Evolutionary conservation across 2,888 invertebrate species (phyloP), one percentile per base, ranked within the genome.

Genomic region (Hydraecia micacea): DNA sequence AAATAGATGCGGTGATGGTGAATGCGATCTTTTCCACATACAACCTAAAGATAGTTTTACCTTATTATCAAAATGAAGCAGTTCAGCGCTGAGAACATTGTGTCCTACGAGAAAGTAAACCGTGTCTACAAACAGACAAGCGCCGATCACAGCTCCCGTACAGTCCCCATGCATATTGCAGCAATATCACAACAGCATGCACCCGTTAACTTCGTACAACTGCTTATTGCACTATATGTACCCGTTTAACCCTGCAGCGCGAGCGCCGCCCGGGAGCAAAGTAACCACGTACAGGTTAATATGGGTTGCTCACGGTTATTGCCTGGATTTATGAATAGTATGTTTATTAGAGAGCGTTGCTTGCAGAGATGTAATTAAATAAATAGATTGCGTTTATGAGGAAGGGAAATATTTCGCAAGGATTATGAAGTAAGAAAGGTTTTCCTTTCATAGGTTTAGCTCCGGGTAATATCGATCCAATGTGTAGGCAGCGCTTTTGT

Each of bases 171-270:
- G 68, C 36, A 74, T 76, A 79, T 58, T 66, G 71, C 75, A 76
- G 65, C 62, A 79, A 74, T 72, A 74, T 71, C 73, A 68, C 79
- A 75, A 75, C 58, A 77, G 73, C 70, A 81, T 82, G 75, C 70
- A 63, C 60, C 71, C 63, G 75, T 65, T 71, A 36, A 66, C 77
- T 69, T 36, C 70, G n/a, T 63, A 73, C 66, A 28, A 72, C 75
- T 83, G 75, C 75, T 79, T 81, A 86, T 86, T 86, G 81, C 84
- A 49, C 62, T 55, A 39, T 65, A 75, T 83, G 77, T 63, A 83
- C 74, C 71, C 74, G 49, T 77, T 73, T 74, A 97, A 96, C 73
- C 95, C 94, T 88, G 98, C 98, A 0, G 98, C 98, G 69, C 36
- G 98, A 0, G 98, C 98, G 69, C 36, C 73, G 66, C 74, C 62